Percentiles rank a stretch among this genome's conserved stretches.
phyloP scores from a whole-genome alignment of 2,888 invertebrate genomes.

The Furcula furcula region DNA sequence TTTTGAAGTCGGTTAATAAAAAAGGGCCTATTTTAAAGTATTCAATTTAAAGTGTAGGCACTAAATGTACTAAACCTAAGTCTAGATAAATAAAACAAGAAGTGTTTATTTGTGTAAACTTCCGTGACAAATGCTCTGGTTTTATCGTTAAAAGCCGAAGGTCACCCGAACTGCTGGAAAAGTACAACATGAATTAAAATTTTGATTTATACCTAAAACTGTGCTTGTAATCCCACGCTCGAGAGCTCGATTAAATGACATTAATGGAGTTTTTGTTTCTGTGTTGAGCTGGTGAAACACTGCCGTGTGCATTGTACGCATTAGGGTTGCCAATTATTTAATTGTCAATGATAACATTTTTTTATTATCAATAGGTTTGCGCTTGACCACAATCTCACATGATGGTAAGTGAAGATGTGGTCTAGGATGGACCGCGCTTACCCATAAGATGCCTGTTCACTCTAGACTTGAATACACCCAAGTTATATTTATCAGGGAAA shows the following conservation, averaged over 20 bases:
- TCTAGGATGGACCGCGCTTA: no score
- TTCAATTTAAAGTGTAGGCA: neutral
- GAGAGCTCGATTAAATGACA: slow-evolving; percentile 64
- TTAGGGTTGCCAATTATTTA: neutral
- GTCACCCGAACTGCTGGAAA: slow-evolving; percentile 58
- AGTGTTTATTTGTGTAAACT: slow-evolving; percentile 37
- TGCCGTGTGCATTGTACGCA: slow-evolving; percentile 6
- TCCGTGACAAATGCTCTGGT: slow-evolving; percentile 52
- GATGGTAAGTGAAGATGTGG: no score
- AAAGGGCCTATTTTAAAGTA: neutral
- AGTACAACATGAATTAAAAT: slow-evolving; percentile 63
- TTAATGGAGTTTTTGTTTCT: slow-evolving; percentile 59
- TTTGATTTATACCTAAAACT: slow-evolving; percentile 69
- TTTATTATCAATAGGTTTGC: no score
- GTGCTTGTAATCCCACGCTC: slow-evolving; percentile 68
- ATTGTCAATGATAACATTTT: no score
- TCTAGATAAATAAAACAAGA: slow-evolving; percentile 17
- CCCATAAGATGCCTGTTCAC: no score
- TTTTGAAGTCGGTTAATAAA: no score
- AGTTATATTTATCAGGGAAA: no score
- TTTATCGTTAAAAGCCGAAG: slow-evolving; percentile 59
- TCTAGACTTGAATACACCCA: no score
- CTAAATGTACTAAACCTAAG: slow-evolving; percentile 3
- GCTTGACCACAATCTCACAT: no score
- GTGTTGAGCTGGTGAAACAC: slow-evolving; percentile 22